Evolutionary conservation across 2,113 vertebrate genomes (phyloP), one percentile per base, ranked within the genome.

Genomic region (Sardina pilchardus): DNA sequence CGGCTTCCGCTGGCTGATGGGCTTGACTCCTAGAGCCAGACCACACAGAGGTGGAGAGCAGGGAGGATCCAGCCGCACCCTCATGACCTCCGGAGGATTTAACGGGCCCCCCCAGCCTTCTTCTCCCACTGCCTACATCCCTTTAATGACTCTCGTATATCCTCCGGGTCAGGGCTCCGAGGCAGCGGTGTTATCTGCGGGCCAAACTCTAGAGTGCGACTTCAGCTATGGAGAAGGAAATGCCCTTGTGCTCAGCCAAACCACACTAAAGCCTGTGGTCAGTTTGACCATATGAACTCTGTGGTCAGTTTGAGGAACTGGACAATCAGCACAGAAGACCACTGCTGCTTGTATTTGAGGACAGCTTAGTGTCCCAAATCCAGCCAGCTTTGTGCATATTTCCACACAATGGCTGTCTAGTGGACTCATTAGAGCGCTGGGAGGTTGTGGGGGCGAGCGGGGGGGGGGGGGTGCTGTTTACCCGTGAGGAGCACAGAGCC

Each of bases 21-120:
- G 30, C 71, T 36, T 78, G 71, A 78, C 71, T 78, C 34, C 71
- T 14, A 14, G 71, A 17, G 71, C 34, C 34, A 78, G 71, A 78
- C 71, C 71, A 78, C 71, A 78, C 71, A 78, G 71, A 34, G 71
- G 71, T 30, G 67, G 26, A 36, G 71, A n/a, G 71, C 30, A 78
- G 71, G 71, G 34, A 78, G 34, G 71, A 78, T 78, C 36, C 71
- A 78, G 12, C 71, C 71, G 2, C 71, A 36, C 71, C 30, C 26
- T 78, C 71, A 4, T 78, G 71, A 78, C 71, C 71, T 14, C 14
- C 39, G 39, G 26, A 36, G 4, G 0, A 34, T 71, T 34, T 67
- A 26, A 67, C 59, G 1, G 6, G 4, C 59, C 24, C 10, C 56
- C 56, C 63, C 63, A 56, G 1, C 9, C 26, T 7, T 34, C 63